A percentile compares a stretch with the other conserved stretches of the same genome.
Conservation (phyloP, 1,140 invertebrate species). For the Drosophila kohkoa region DNA sequence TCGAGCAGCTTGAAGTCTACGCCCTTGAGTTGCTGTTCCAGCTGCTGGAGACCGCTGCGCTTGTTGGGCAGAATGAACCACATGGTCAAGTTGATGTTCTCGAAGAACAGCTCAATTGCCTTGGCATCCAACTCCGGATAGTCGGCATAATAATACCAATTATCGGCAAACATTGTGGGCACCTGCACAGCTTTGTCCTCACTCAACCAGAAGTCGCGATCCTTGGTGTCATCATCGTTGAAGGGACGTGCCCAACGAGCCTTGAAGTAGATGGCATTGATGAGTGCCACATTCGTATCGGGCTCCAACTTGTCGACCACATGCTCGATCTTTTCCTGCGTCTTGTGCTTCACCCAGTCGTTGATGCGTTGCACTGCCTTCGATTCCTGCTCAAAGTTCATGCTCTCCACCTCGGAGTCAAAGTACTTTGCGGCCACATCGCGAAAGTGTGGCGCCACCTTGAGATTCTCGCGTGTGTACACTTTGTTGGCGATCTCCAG, state of each 20-base stretch:
- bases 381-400: slow-evolving; percentile 86
- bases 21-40: slow-evolving; percentile 85
- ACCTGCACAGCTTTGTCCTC: slow-evolving; percentile 85
- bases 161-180: slow-evolving; percentile 87
- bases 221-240: slow-evolving; percentile 85
- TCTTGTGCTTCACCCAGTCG: slow-evolving; percentile 88
- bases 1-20: slow-evolving; percentile 84
- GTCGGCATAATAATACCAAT: slow-evolving; percentile 85
- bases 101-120: slow-evolving; percentile 87
- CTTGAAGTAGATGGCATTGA: slow-evolving; percentile 91
- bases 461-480: slow-evolving; percentile 67
- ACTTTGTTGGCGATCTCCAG: slow-evolving; percentile 82
- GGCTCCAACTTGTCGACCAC: slow-evolving; percentile 85
- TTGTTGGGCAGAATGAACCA: slow-evolving; percentile 88
- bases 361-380: slow-evolving; percentile 87
- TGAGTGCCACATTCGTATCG: slow-evolving; percentile 86
- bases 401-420: slow-evolving; percentile 85
- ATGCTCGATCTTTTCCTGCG: slow-evolving; percentile 88
- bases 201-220: slow-evolving; percentile 86
- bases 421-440: slow-evolving; percentile 74
- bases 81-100: slow-evolving; percentile 87
- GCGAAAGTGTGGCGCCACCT: slow-evolving; percentile 70
- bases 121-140: slow-evolving; percentile 85
- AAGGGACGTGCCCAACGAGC: slow-evolving; percentile 89
- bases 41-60: slow-evolving; percentile 85